phyloP scores from a whole-genome alignment of 2,888 invertebrate species.

The Candidula unifasciata region DNA sequence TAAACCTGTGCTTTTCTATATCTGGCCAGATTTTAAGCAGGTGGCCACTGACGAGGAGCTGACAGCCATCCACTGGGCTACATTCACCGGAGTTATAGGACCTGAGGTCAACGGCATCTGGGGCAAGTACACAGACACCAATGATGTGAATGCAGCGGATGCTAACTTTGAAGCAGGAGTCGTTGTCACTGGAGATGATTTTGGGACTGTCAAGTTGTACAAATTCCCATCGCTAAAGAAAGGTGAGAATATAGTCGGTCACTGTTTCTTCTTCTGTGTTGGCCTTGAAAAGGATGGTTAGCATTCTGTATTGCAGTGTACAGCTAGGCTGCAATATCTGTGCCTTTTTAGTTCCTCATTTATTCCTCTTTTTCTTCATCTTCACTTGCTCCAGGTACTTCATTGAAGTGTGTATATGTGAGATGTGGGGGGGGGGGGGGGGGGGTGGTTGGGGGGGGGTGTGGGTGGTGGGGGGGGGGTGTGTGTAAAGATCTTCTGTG shows the following conservation, averaged over 20 bases:
- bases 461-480: no score
- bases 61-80: constrained; percentile 73
- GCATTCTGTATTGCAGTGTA: no score
- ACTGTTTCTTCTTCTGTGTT: no score
- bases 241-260: constrained; percentile 65
- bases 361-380: no score
- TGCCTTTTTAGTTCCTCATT: no score
- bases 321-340: no score
- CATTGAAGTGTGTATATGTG: no score
- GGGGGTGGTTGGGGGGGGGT: no score
- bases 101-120: constrained; percentile 77
- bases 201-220: constrained; percentile 78
- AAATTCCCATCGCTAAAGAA: constrained; percentile 76
- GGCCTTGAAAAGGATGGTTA: no score
- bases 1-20: background rate
- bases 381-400: no score
- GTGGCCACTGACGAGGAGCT: constrained; percentile 75
- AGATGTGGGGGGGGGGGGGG: no score
- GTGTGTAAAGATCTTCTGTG: no score
- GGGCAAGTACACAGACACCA: constrained; percentile 78
- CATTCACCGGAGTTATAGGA: constrained; percentile 78
- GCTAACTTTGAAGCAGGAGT: constrained; percentile 72
- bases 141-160: constrained; percentile 77
- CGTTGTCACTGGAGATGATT: constrained; percentile 77
- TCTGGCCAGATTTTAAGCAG: constrained; percentile 74